Conservation (phyloP, 2,113 vertebrate genomes). For the Brevimyrus niger region DNA sequence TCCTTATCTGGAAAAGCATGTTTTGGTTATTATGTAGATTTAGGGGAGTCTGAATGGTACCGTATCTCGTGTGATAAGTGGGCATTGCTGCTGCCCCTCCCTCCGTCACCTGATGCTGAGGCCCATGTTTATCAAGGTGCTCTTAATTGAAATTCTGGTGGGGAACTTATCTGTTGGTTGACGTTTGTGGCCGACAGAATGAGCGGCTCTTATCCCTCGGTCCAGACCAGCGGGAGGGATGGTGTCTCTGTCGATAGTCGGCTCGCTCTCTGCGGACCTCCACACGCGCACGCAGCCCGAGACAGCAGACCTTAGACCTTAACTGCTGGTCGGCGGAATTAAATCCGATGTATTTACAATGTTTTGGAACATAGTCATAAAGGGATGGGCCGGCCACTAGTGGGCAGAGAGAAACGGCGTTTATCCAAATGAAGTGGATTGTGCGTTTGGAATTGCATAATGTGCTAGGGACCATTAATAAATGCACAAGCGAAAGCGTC, state of each 20-base stretch:
- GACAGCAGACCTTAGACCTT: not conserved
- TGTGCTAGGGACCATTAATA: not conserved
- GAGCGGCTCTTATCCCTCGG: not conserved
- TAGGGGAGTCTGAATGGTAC: not conserved
- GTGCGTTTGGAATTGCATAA: not conserved
- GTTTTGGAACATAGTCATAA: not conserved
- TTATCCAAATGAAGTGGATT: not conserved
- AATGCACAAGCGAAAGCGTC: not conserved
- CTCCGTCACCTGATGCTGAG: not conserved
- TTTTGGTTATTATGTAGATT: conserved; percentile 3
- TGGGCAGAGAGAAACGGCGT: not conserved
- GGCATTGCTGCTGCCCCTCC: too few species aligned
- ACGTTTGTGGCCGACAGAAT: not conserved
- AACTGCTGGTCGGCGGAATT: not conserved
- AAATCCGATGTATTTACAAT: not conserved
- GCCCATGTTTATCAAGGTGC: not conserved
- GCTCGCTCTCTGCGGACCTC: not conserved
- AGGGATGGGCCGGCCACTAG: not conserved
- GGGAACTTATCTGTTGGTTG: not conserved
- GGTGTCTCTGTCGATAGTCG: not conserved
- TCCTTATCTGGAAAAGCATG: not conserved
- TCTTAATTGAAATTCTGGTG: not conserved
- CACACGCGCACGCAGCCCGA: not conserved
- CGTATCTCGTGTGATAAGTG: not conserved
- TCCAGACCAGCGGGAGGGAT: not conserved